phyloP scores from a whole-genome alignment of 1,140 invertebrate genomes.

The Antheraea mylitta region DNA sequence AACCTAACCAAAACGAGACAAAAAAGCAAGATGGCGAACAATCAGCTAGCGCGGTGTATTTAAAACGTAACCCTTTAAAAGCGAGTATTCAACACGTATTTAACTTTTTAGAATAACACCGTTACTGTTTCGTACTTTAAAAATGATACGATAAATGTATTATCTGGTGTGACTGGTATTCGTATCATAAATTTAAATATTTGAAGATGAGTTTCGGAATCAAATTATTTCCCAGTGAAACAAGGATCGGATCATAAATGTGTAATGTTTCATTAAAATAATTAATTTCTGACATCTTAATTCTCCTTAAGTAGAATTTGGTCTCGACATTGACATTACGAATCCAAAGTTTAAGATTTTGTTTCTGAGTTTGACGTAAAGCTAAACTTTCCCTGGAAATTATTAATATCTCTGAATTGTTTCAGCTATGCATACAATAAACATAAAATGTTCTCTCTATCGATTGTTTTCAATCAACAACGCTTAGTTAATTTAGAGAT shows the following conservation, averaged over 20 bases:
- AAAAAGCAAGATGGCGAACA: too few species aligned
- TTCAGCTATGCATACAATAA: neutral
- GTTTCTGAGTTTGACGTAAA: neutral
- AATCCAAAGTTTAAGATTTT: neutral
- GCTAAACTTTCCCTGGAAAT: neutral
- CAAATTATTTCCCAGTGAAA: neutral
- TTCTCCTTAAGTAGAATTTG: neutral
- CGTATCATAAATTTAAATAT: neutral
- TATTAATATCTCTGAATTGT: neutral
- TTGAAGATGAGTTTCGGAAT: neutral
- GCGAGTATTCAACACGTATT: too few species aligned
- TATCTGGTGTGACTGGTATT: neutral
- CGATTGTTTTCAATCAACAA: too few species aligned
- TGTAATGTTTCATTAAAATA: slow-evolving; percentile 2
- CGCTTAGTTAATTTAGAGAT: too few species aligned
- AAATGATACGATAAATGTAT: too few species aligned
- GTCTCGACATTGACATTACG: neutral
- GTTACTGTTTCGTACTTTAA: too few species aligned
- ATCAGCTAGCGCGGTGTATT: too few species aligned
- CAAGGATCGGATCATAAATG: neutral
- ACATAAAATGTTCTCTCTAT: too few species aligned
- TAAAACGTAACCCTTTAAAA: too few species aligned
- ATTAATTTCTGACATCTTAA: neutral
- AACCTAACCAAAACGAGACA: too few species aligned
- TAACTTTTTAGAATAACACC: too few species aligned